Evolutionary conservation across 30 jellyfish, hydroid and myxozoan genomes (phyloP).

Genomic region (Hydra vulgaris): DNA sequence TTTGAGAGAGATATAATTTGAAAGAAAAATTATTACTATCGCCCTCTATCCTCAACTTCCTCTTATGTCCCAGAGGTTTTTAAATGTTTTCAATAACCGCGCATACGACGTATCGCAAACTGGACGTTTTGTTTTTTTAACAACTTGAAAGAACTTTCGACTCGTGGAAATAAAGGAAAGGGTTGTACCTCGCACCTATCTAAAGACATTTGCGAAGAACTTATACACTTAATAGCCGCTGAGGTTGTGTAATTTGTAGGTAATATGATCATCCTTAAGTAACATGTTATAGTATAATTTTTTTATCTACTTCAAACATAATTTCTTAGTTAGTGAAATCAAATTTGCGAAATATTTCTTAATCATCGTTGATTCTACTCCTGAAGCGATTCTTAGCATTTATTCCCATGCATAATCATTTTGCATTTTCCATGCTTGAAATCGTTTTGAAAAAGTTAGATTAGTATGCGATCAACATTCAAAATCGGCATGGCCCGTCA

Average conservation of each 20-base stretch:
- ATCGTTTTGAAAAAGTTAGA: neutral
- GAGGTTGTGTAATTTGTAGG: neutral
- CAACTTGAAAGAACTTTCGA: too few relatives aligned
- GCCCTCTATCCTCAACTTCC: too few relatives aligned
- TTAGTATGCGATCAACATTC: neutral
- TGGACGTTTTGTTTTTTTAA: too few relatives aligned
- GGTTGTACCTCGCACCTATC: neutral
- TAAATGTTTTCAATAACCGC: too few relatives aligned
- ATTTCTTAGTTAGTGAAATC: too few relatives aligned
- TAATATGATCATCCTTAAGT: neutral
- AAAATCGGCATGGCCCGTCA: neutral
- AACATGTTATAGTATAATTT: neutral
- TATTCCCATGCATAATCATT: neutral
- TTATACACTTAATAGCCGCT: neutral
- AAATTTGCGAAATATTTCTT: too few relatives aligned
- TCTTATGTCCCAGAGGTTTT: too few relatives aligned
- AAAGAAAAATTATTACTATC: too few relatives aligned
- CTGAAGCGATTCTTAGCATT: too few relatives aligned
- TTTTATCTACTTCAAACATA: neutral
- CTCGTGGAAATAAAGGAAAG: neutral
- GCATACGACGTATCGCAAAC: too few relatives aligned
- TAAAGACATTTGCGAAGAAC: neutral
- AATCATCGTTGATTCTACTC: neutral
- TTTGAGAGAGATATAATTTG: too few relatives aligned
- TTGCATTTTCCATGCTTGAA: neutral